Evolutionary conservation across 1,140 invertebrate genomes (phyloP).

Genomic region (Venustaconcha ellipsiformis): DNA sequence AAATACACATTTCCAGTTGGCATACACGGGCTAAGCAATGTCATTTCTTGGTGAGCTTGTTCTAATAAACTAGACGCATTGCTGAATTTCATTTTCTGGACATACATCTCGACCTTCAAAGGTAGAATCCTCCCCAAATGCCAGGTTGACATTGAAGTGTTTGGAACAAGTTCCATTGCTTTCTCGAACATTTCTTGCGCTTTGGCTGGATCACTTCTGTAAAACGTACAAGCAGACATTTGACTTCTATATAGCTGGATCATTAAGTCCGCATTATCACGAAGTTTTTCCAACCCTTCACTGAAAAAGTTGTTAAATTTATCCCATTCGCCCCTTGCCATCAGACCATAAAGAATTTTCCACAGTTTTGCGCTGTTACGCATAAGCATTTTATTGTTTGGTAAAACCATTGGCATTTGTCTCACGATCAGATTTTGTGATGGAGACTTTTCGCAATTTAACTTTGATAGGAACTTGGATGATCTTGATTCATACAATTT

Average conservation of each 20-base stretch:
- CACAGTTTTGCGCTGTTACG: conserved; percentile 12
- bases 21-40: conserved; percentile 7
- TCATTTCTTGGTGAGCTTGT: conserved; percentile 14
- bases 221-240: conserved; percentile 22
- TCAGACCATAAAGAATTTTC: conserved; percentile 7
- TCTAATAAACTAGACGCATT: conserved; percentile 11
- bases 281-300: conserved; percentile 3
- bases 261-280: conserved; percentile 8
- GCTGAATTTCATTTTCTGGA: background rate
- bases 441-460: background rate
- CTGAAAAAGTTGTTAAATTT: background rate
- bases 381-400: conserved; percentile 13
- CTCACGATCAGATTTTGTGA: too few species aligned
- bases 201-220: conserved; percentile 11
- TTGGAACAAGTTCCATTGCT: conserved; percentile 9
- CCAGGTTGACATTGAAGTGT: conserved; percentile 10
- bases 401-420: background rate
- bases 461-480: background rate
- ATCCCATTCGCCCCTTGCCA: conserved; percentile 17
- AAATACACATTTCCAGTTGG: conserved; percentile 23
- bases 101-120: conserved; percentile 10
- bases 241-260: conserved; percentile 14
- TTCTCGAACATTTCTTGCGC: conserved; percentile 14
- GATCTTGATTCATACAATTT: background rate
- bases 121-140: conserved; percentile 14